phyloP scores from a whole-genome alignment of 2,888 invertebrate species.

The Neria commutata region DNA sequence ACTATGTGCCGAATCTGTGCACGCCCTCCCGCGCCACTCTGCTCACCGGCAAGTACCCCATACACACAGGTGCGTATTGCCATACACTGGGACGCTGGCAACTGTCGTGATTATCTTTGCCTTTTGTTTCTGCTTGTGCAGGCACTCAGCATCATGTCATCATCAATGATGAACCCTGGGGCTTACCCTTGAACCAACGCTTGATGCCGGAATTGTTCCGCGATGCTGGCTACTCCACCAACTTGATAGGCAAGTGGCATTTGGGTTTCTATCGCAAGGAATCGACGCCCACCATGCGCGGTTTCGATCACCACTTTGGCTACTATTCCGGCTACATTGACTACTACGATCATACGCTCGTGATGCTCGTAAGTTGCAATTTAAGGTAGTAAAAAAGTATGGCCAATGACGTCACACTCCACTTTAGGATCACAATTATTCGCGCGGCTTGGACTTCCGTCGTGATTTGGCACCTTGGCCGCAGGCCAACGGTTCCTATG shows the following conservation, averaged over 20 bases:
- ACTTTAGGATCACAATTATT: constrained; percentile 43
- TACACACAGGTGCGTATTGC: constrained; percentile 69
- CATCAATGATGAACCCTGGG: constrained; percentile 72
- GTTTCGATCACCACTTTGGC: constrained; percentile 84
- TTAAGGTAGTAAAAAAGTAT: background rate
- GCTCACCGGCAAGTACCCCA: constrained; percentile 86
- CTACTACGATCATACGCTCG: constrained; percentile 74
- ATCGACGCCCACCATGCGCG: constrained; percentile 73
- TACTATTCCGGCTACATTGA: constrained; percentile 84
- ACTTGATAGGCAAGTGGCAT: constrained; percentile 91
- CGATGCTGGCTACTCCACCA: constrained; percentile 79
- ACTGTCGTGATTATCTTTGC: background rate
- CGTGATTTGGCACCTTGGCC: constrained; percentile 65
- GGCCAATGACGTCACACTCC: background rate
- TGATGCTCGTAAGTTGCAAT: constrained; percentile 57
- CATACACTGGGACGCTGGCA: background rate
- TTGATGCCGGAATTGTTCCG: constrained; percentile 73
- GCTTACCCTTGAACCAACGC: constrained; percentile 71
- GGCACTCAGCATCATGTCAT: constrained; percentile 78
- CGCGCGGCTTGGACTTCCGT: constrained; percentile 64
- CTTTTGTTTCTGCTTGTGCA: constrained; percentile 37
- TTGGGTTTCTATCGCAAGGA: constrained; percentile 75
- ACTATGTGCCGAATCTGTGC: constrained; percentile 84
- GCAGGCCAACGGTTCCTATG: constrained; percentile 66
- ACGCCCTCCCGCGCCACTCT: constrained; percentile 84